A percentile compares a stretch with the other conserved stretches of the same genome.
Evolutionary conservation across 2,797 vertebrate species (phyloP).

Genomic region (Gambelia wislizenii): DNA sequence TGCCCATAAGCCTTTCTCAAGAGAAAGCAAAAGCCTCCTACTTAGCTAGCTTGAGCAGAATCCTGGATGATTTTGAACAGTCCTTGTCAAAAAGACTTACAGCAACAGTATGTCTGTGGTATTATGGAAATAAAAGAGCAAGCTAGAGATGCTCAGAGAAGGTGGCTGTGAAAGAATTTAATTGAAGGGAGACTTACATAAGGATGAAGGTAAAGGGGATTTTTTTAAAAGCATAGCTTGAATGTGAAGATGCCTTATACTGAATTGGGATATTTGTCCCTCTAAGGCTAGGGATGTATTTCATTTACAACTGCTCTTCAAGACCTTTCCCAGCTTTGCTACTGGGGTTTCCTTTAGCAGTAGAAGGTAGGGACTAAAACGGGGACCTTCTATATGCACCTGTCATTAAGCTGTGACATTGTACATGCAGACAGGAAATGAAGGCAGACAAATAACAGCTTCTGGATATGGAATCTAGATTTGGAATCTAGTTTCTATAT

Average conservation of each 20-base stretch:
- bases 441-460: constrained; percentile 4
- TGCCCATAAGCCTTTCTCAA: constrained; percentile 38
- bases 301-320: neutral
- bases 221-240: neutral
- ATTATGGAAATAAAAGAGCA: neutral
- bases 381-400: neutral
- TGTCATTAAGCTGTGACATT: neutral
- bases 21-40: neutral
- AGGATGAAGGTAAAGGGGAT: neutral
- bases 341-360: neutral
- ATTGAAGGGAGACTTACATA: neutral
- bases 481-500: no score
- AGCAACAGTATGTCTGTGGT: neutral
- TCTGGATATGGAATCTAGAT: neutral
- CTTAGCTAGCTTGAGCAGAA: neutral
- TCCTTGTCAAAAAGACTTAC: neutral
- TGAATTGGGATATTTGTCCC: neutral
- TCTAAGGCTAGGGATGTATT: neutral
- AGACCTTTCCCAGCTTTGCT: neutral
- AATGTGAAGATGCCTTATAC: constrained; percentile 2
- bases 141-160: neutral
- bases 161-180: neutral
- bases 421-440: constrained; percentile 23
- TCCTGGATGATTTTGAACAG: neutral
- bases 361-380: neutral